Evolutionary conservation across 1,140 invertebrate genomes (phyloP), one percentile per base, ranked within the genome.

Genomic region (Saccostrea glomerata): DNA sequence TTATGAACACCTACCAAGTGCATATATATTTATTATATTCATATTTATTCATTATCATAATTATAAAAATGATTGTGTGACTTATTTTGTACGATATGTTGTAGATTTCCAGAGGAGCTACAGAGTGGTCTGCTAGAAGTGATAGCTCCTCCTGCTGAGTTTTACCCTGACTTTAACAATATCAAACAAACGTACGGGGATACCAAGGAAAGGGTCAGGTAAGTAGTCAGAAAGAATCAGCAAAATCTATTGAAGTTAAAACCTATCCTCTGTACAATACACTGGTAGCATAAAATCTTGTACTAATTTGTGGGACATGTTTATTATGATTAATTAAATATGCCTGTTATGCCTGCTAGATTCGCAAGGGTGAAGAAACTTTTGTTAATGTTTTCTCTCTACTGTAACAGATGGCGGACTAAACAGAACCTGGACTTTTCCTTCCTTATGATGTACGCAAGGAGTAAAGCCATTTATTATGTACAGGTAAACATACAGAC

Each of bases 371-470:
- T n/a, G 4, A 77, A 5, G 70, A 9, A 1, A 30, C 36, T 77
- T 40, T 15, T 13, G 9, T 56, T 15, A 0, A 12, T 85, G 47
- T 56, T 15, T 25, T 25, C 56, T 85, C 84, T 86, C 56, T 89
- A 58, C 73, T 55, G 40, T 92, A 92, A 9, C 87, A 95, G 97
- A 90, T 99, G 98, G 98, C 96, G 98, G 82, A 98, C 98, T 1
- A 99, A 99, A 94, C 98, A 99, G 95, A 99, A 99, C 95, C 95
- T 99, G 73, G 98, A 99, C 94, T 98, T 98, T 95, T 97, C 98
- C 9, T 99, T 98, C 94, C 95, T 99, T 0, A 99, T 99, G 98
- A 97, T 98, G 90, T 99, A 99, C 94, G 97, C 97, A 13, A 97
- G 98, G 92, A 96, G 94, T 63, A 95, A 95, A 89, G 95, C 95